Base-by-base conservation (phyloP, 37 sponge, comb jelly and placozoan genomes). In the Cliona cf. orientalis region DNA sequence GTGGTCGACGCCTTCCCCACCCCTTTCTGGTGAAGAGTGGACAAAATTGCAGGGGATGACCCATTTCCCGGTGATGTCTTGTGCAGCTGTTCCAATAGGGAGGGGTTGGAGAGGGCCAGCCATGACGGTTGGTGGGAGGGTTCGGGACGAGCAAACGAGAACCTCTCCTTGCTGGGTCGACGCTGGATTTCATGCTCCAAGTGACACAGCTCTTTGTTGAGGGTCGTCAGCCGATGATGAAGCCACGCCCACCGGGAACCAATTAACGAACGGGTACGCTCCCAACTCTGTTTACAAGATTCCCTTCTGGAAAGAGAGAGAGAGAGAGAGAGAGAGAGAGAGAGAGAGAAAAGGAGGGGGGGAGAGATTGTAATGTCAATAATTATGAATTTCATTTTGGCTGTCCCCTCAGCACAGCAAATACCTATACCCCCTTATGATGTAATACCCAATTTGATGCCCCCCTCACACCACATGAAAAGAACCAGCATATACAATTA, bases 161-260 rank as follows among this genome's bases (percentile, higher is more conserved):
- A 57, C 29, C 55, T 34, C 46, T 86, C 87, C 29, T 74, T 58
- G 1, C 36, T 49, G 14, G 62, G 49, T 1, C 40, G 21, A 26
- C 36, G 34, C 66, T 86, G 72, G 4, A 86, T 33, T 42, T 40
- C 25, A 19, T 71, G 49, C 41, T 86, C 80, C 26, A 79, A 36
- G 0, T 64, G 87, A 66, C 44, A 79, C 29, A 86, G 42, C 41
- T 86, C 45, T 39, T 72, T 71, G 74, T 86, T 79, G 42, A 86
- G 43, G 2, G 44, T 29, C 5, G 74, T 29, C 23, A 86, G 66
- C 29, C 66, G 73, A 9, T 64, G 72, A 19, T 63, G 53, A 11
- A 86, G 75, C 87, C 87, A 86, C 23, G 80, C 74, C 87, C 87
- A 86, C 74, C 66, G 44, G 68, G 74, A 36, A 17, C 87, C 87